Evolutionary conservation across 2,888 invertebrate species (phyloP).

Genomic region (Seira sanloemensis): DNA sequence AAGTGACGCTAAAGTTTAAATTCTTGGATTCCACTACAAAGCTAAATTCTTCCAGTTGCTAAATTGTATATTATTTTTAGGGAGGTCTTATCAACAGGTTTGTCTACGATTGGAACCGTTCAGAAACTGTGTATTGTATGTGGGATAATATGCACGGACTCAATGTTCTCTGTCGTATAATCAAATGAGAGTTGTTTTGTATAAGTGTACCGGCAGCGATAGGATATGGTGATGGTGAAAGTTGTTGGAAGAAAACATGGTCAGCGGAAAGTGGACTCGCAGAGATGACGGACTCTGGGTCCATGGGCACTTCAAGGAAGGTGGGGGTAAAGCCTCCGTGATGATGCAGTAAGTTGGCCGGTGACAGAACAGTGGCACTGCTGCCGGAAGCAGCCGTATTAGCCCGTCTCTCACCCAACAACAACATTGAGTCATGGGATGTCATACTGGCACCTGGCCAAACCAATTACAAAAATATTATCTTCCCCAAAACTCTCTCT

Average conservation of each 20-base stretch:
- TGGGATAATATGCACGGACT: not conserved
- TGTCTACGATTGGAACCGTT: no score
- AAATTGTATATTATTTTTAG: no score
- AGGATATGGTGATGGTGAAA: conserved; percentile 69
- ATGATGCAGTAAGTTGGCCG: conserved; percentile 67
- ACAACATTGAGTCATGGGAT: conserved; percentile 68
- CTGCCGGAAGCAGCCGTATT: conserved; percentile 72
- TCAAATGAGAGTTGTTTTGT: no score
- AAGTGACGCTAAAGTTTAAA: no score
- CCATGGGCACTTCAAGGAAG: conserved; percentile 72
- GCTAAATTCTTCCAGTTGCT: no score
- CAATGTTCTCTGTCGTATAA: conserved; percentile 20
- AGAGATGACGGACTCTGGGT: conserved; percentile 72
- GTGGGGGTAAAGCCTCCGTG: conserved; percentile 59
- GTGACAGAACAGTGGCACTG: conserved; percentile 72
- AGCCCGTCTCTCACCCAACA: conserved; percentile 70
- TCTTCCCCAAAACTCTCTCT: conserved; percentile 62
- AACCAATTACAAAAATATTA: conserved; percentile 72
- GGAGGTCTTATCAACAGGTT: no score
- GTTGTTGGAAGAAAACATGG: conserved; percentile 73
- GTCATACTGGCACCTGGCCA: conserved; percentile 73
- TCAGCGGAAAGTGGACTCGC: conserved; percentile 73
- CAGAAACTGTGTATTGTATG: not conserved
- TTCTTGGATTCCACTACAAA: no score
- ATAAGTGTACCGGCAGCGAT: conserved; percentile 60